These are phyloP conservation scores for Podarcis cretensis DNA, from an alignment of 2,113 vertebrate species.

Conservation along the genomic window DNA sequence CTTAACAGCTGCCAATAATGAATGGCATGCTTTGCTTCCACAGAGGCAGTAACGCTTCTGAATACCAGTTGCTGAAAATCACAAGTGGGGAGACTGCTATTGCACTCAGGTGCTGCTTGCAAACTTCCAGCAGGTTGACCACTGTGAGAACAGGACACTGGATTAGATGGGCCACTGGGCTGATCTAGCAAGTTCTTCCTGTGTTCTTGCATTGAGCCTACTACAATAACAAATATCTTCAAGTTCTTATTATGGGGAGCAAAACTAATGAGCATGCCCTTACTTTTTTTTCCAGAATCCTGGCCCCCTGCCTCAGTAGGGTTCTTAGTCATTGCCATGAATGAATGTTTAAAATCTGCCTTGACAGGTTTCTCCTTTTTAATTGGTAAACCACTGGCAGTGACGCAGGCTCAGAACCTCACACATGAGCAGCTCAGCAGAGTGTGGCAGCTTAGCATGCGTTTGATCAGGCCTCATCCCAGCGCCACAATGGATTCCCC, in stretches of 20 bases:
- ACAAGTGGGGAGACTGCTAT: too few species aligned
- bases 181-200: too few species aligned
- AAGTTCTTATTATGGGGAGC: background rate
- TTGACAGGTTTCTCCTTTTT: background rate
- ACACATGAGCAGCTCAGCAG: background rate
- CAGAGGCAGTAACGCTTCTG: too few species aligned
- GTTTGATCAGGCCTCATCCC: constrained; percentile 6
- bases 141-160: too few species aligned
- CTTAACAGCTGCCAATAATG: too few species aligned
- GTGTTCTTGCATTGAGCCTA: background rate
- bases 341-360: background rate
- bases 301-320: background rate
- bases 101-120: too few species aligned
- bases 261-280: background rate
- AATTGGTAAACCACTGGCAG: rapidly evolving
- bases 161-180: too few species aligned
- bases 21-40: too few species aligned
- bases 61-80: too few species aligned
- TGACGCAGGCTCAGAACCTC: rapidly evolving
- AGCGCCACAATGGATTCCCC: background rate
- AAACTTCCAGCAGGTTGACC: too few species aligned
- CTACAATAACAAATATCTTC: background rate
- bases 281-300: background rate
- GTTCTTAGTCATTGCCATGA: background rate
- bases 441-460: background rate